Base-by-base conservation (phyloP, 2,797 vertebrate genomes). In the Takifugu rubripes region DNA sequence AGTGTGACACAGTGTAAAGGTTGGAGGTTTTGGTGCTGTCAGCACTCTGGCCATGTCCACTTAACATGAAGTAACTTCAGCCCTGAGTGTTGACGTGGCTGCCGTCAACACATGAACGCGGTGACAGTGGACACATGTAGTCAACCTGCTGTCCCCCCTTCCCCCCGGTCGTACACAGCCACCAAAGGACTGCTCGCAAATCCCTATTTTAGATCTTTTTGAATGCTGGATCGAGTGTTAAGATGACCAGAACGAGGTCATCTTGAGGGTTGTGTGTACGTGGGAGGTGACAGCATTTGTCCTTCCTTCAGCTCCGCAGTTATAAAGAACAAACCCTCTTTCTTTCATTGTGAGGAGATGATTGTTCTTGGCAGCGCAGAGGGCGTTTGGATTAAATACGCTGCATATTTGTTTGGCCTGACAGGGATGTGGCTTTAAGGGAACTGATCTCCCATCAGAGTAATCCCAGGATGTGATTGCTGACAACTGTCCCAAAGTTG, bases 71-170 rank as follows among this genome's bases (percentile, higher is more conserved):
- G 49, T 49, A 52, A 84, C n/a, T 21, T 66, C 10, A 12, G 31
- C 47, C 16, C 54, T 14, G 54, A 73, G 72, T 63, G 81, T 82
- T 81, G 87, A 87, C 78, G 81, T 89, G 87, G 87, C 83, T 14
- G 53, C 58, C 80, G 85, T 82, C 81, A 82, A 67, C 78, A 58
- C 67, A 64, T 52, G 63, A 54, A 61, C 14, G 15, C 4, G 53
- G 64, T 26, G 59, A 48, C 80, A 79, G 78, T 72, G 84, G 81
- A 78, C 72, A 71, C 40, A 25, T 52, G 55, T 31, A 62, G 58
- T 45, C 17, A 68, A 45, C 66, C 58, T 64, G 43, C 44, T 59
- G 73, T 78, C 71, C 79, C 78, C 76, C 84, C 81, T 81, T 70
- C 65, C 52, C 46, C 31, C 70, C 5, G 44, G 6, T 21, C 16